Evolutionary conservation across 2,888 invertebrate genomes (phyloP).

Genomic region (Drosophila barbarae): DNA sequence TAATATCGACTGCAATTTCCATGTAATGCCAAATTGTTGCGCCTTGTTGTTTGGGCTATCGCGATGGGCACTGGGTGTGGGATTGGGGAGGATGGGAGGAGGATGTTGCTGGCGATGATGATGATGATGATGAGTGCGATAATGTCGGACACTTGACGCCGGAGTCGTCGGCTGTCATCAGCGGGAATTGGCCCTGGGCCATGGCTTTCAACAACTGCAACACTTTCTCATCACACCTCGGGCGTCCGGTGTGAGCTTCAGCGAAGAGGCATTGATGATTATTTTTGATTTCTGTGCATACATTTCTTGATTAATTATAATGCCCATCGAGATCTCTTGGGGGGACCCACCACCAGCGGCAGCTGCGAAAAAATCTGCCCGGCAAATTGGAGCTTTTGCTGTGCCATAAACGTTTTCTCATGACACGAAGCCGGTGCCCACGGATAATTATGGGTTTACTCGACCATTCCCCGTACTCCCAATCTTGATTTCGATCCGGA

Average conservation of each 20-base stretch:
- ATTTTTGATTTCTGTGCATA: constrained; percentile 67
- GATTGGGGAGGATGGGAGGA: constrained; percentile 4
- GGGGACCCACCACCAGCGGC: constrained; percentile 45
- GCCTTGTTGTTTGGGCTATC: constrained; percentile 53
- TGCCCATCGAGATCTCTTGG: constrained; percentile 30
- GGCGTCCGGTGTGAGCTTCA: constrained; percentile 25
- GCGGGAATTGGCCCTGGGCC: constrained; percentile 42
- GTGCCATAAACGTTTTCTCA: constrained; percentile 64
- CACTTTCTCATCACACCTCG: constrained; percentile 54
- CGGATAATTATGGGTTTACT: constrained; percentile 61
- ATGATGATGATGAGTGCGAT: constrained; percentile 40
- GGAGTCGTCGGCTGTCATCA: constrained; percentile 22
- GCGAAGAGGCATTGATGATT: constrained; percentile 61
- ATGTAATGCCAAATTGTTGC: constrained; percentile 71
- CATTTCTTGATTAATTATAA: constrained; percentile 71
- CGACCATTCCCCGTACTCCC: constrained; percentile 13
- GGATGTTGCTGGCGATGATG: constrained; percentile 11
- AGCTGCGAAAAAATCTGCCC: constrained; percentile 53
- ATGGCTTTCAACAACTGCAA: constrained; percentile 43
- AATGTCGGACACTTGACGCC: constrained; percentile 43
- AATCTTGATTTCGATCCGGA: constrained; percentile 7
- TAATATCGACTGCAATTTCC: constrained; percentile 59
- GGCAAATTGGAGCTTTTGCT: constrained; percentile 57
- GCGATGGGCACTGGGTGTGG: constrained; percentile 29
- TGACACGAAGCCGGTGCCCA: constrained; percentile 41